A percentile compares a stretch with the other conserved stretches of the same genome.
Evolutionary conservation across 2,113 vertebrate genomes (phyloP).

Genomic region (Psammodynastes pulverulentus): DNA sequence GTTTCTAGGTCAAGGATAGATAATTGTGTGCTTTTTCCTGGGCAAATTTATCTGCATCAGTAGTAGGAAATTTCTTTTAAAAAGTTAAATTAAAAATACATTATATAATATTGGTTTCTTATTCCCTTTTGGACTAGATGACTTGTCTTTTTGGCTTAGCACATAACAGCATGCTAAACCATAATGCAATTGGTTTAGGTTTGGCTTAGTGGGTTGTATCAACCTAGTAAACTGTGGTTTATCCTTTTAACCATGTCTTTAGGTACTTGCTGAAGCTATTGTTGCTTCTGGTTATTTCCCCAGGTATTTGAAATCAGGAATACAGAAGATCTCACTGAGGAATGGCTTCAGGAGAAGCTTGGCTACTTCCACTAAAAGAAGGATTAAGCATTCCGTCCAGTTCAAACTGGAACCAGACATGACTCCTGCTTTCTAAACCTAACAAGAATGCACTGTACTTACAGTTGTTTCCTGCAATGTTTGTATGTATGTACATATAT

Average conservation of each 20-base stretch:
- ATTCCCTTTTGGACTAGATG: neutral
- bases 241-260: neutral
- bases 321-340: slow-evolving; percentile 96
- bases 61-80: neutral
- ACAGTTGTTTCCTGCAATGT: slow-evolving; percentile 65
- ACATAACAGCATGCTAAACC: neutral
- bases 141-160: neutral
- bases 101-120: neutral
- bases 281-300: neutral
- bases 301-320: slow-evolving; percentile 98
- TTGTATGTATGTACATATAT: slow-evolving; percentile 53
- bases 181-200: neutral
- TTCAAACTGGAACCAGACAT: slow-evolving; percentile 74
- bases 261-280: neutral
- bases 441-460: slow-evolving; percentile 75
- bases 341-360: slow-evolving; percentile 94
- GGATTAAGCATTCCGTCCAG: slow-evolving; percentile 69
- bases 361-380: slow-evolving; percentile 89
- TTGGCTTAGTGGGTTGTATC: neutral
- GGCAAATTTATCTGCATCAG: neutral
- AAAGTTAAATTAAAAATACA: neutral
- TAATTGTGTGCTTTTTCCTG: neutral
- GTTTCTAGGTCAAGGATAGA: neutral
- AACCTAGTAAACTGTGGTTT: neutral
- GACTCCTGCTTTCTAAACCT: slow-evolving; percentile 54